Conservation (phyloP, 64 coral and sea anemone species). For the Trachythela sp. region DNA sequence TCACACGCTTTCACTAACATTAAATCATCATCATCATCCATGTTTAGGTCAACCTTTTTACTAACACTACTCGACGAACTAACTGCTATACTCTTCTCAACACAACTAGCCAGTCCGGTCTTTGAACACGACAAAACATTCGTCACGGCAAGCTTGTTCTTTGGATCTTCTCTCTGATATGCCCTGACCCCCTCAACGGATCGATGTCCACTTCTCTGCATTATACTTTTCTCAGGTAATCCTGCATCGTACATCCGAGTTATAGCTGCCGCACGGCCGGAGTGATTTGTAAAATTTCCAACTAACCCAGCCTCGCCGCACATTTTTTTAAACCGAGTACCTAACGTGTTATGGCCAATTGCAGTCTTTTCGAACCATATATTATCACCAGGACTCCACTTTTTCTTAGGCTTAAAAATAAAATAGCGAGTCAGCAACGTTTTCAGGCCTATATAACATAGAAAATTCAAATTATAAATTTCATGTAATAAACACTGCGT, state of each 20-base stretch:
- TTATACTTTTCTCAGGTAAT: conserved; percentile 20
- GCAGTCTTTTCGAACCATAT: conserved; percentile 47
- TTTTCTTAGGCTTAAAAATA: conserved; percentile 34
- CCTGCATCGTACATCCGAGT: conserved; percentile 11
- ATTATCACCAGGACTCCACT: conserved; percentile 37
- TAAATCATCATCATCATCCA: conserved; percentile 16
- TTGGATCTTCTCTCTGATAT: conserved; percentile 24
- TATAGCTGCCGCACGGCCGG: conserved; percentile 17
- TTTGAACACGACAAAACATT: neutral
- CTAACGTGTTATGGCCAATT: conserved; percentile 37
- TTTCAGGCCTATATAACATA: conserved; percentile 36
- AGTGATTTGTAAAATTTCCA: conserved; percentile 7
- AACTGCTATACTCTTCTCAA: neutral
- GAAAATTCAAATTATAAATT: conserved; percentile 18
- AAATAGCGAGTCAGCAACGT: conserved; percentile 35
- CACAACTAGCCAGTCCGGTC: neutral
- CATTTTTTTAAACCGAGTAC: conserved; percentile 38
- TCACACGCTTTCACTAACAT: conserved; percentile 23
- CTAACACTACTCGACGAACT: neutral
- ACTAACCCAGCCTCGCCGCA: conserved; percentile 23
- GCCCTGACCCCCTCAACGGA: conserved; percentile 25
- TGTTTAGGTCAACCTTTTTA: neutral
- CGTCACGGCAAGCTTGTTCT: neutral
- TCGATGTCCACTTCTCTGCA: conserved; percentile 35
- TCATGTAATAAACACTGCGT: conserved; percentile 16